These are phyloP conservation scores for Colletes latitarsis DNA, from an alignment of 1,140 invertebrate species.

Conservation along the genomic window DNA sequence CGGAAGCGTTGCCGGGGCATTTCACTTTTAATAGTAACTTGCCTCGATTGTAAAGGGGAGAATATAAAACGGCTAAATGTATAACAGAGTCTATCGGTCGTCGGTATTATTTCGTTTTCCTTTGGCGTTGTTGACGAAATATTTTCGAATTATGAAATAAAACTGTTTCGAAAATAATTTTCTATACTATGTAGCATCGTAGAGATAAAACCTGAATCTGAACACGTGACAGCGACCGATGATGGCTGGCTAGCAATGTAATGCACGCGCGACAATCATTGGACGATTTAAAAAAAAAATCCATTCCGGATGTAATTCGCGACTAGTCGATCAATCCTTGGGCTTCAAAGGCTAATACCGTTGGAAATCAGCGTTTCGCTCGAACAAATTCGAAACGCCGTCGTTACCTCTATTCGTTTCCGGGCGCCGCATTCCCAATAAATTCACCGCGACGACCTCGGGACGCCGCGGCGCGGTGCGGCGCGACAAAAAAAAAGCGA, in stretches of 20 bases:
- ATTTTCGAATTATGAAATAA: too few species aligned
- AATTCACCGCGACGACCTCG: slow-evolving; percentile 2
- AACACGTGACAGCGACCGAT: too few species aligned
- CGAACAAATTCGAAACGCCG: background rate
- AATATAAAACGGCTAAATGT: slow-evolving; percentile 3
- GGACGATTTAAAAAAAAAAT: too few species aligned
- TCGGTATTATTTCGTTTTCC: background rate
- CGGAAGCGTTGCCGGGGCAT: slow-evolving; percentile 15
- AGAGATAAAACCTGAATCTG: too few species aligned
- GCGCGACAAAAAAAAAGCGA: background rate
- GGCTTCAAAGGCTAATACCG: background rate
- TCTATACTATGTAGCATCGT: too few species aligned
- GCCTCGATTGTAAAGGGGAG: background rate
- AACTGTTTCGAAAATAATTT: too few species aligned
- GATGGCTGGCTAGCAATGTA: too few species aligned
- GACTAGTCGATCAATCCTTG: background rate
- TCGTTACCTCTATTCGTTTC: background rate
- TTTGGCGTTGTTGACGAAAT: too few species aligned
- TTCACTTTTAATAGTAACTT: slow-evolving; percentile 53
- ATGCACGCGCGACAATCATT: too few species aligned
- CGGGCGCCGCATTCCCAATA: background rate
- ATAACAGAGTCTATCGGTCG: background rate
- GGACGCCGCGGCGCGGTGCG: background rate
- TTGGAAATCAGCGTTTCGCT: background rate
- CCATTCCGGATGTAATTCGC: too few species aligned